Evolutionary conservation across 2,113 vertebrate species (phyloP).

Genomic region (Marmota flaviventris): DNA sequence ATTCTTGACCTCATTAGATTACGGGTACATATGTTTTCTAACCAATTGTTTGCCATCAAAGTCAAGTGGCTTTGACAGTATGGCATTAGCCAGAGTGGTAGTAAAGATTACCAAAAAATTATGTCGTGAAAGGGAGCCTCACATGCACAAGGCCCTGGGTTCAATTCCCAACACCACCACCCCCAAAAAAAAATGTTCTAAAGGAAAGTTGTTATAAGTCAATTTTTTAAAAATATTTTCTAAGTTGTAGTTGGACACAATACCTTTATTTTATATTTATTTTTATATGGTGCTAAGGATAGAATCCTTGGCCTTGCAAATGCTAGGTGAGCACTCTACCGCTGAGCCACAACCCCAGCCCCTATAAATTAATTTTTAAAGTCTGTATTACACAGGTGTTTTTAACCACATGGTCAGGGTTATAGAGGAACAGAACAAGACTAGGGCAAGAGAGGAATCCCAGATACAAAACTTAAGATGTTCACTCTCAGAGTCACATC

Average conservation of each 20-base stretch:
- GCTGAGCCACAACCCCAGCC: too few relatives aligned
- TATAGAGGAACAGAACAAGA: background rate
- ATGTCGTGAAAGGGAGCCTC: background rate
- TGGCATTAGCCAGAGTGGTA: background rate
- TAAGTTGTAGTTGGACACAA: too few relatives aligned
- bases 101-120: conserved; percentile 53
- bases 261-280: too few relatives aligned
- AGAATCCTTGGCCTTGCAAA: too few relatives aligned
- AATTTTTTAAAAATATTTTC: background rate
- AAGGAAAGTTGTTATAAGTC: background rate
- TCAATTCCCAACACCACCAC: too few relatives aligned
- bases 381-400: background rate
- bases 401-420: background rate
- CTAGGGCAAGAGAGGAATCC: background rate
- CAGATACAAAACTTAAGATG: background rate
- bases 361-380: background rate
- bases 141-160: too few relatives aligned
- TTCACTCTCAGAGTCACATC: background rate
- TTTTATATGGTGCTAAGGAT: too few relatives aligned
- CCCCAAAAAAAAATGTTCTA: background rate
- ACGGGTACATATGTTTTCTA: conserved; percentile 28
- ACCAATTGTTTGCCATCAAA: conserved; percentile 9
- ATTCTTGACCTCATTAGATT: background rate
- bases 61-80: conserved; percentile 38
- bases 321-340: too few relatives aligned